Base-by-base conservation (phyloP, 1,140 invertebrate genomes). In the Prorops nasuta region DNA sequence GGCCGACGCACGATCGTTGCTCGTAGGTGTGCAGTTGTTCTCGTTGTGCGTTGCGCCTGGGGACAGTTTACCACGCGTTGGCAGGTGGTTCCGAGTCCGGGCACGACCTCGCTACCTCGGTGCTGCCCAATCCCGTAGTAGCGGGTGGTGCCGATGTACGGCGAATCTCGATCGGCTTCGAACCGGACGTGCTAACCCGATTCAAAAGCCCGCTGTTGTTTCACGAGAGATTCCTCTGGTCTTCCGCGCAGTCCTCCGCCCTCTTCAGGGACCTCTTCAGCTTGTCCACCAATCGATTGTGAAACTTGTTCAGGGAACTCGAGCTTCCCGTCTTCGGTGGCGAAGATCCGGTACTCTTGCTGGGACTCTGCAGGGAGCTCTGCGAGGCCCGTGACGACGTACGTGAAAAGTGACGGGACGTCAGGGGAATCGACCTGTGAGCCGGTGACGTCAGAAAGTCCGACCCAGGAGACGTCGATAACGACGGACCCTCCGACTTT, bases 201-300 rank as follows among this genome's bases (percentile, higher is more conserved):
- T 60, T 64, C 74, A 71, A 76, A 76, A 76, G 74, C 74, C 59
- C 67, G 10, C 63, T 58, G 39, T 36, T 66, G 54, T 76, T 71
- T 78, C 76, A 78, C 67, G 76, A 78, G 32, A 78, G 64, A 44
- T 78, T 78, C 18, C 76, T 64, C 53, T 76, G 72, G 35, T 81
- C 76, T 45, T 81, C 83, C 10, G 80, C 78, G 20, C 73, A 76
- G 56, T 85, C 84, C 61, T 85, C 85, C 44, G 71, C 71, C 47
- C 82, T 85, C 61, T 82, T 81, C 68, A 91, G 79, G 44, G 88
- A 88, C 45, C 85, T 83, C 71, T 88, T 88, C 61, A 93, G 72
- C 74, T 91, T 91, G 70, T 92, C 89, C 51, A 93, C 86, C 60
- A 93, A 80, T 51, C 88, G 83, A 69, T 82, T 86, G 80, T 92